A percentile compares a stretch with the other conserved stretches of the same genome.
Conservation (phyloP, 2,797 vertebrate genomes). For the Labeo calbasu region DNA sequence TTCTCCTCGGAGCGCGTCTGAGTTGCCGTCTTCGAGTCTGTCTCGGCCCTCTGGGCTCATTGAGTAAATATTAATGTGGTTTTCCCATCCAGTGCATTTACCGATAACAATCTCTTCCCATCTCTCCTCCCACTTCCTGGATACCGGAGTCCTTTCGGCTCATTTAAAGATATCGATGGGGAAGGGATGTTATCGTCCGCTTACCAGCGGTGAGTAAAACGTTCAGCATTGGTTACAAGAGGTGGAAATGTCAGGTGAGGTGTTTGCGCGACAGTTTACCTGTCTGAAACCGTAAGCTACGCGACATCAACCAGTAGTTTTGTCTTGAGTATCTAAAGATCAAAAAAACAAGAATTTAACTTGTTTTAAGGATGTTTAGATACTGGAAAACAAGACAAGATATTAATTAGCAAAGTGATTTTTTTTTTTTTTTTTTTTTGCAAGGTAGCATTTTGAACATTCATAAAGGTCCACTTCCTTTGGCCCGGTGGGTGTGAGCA, state of each 20-base stretch:
- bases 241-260: conserved; percentile 29
- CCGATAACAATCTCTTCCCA: conserved; percentile 26
- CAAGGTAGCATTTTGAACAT: conserved; percentile 36
- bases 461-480: conserved; percentile 27
- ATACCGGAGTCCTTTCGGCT: neutral
- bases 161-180: conserved; percentile 4
- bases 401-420: neutral
- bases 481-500: neutral
- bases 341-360: neutral
- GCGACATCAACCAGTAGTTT: neutral
- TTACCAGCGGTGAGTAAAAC: neutral
- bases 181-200: neutral
- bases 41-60: conserved; percentile 27
- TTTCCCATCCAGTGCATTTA: conserved; percentile 61
- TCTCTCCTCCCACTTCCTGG: neutral
- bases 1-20: conserved; percentile 47
- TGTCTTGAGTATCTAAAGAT: neutral
- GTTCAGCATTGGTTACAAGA: conserved; percentile 29
- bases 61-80: conserved; percentile 49
- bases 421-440: neutral
- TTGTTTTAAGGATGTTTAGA: conserved; percentile 27
- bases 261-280: neutral
- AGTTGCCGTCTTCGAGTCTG: conserved; percentile 16
- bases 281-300: neutral
- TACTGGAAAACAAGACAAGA: conserved; percentile 1